phyloP scores from a whole-genome alignment of 2,113 vertebrate genomes.

The Odocoileus virginianus region DNA sequence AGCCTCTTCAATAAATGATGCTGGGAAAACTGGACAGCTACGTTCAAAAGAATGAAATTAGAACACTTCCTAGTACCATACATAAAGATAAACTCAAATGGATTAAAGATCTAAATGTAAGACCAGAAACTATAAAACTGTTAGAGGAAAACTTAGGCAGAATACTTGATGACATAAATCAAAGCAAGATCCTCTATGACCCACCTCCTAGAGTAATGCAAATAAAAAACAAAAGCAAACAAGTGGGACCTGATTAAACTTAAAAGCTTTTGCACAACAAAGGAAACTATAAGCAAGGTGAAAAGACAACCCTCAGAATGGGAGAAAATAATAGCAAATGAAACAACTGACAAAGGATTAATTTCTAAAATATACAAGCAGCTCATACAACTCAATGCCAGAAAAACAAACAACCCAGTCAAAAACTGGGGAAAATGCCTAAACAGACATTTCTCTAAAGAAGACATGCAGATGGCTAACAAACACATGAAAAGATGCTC shows the following conservation, averaged over 20 bases:
- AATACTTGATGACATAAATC: not conserved
- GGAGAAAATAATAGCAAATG: not conserved
- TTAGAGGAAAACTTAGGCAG: not conserved
- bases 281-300: not conserved
- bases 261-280: not conserved
- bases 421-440: not conserved
- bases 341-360: not conserved
- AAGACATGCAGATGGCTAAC: not conserved
- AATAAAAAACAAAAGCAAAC: not conserved
- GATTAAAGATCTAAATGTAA: not conserved
- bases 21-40: not conserved
- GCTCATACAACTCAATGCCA: not conserved
- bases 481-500: not conserved
- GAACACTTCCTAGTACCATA: not conserved
- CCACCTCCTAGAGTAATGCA: not conserved
- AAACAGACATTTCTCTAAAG: not conserved
- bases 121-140: not conserved
- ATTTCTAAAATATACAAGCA: not conserved
- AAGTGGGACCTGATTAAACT: not conserved
- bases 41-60: not conserved
- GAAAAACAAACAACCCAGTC: not conserved
- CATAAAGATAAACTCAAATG: not conserved
- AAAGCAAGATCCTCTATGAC: not conserved
- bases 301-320: not conserved
- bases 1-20: not conserved